Percentiles rank a stretch among this genome's conserved stretches.
Evolutionary conservation across 2,797 vertebrate species (phyloP).

Genomic region (Bovichtus variegatus): DNA sequence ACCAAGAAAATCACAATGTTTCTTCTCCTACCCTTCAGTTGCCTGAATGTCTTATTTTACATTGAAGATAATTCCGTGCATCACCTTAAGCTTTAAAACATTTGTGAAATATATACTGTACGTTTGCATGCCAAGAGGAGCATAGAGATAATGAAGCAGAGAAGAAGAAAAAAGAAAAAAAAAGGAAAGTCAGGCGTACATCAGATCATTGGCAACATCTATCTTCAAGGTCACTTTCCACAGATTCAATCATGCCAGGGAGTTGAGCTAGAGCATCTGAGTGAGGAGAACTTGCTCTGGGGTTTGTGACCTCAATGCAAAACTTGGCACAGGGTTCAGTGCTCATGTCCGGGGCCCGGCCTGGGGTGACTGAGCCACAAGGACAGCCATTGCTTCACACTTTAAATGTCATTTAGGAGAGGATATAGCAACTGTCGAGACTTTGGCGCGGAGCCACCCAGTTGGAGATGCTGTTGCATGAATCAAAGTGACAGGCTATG

Average conservation of each 20-base stretch:
- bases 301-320: slow-evolving; percentile 67
- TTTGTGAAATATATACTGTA: not conserved
- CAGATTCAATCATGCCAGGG: slow-evolving; percentile 46
- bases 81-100: not conserved
- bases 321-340: slow-evolving; percentile 68
- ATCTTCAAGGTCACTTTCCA: slow-evolving; percentile 70
- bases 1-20: not conserved
- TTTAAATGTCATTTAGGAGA: slow-evolving; percentile 81
- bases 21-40: not conserved
- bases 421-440: slow-evolving; percentile 76
- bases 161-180: not conserved
- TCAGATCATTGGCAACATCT: slow-evolving; percentile 48
- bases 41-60: not conserved
- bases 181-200: slow-evolving; percentile 4
- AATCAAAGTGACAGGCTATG: slow-evolving; percentile 83
- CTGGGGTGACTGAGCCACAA: slow-evolving; percentile 77
- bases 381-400: slow-evolving; percentile 82
- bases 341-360: slow-evolving; percentile 55
- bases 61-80: not conserved
- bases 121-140: not conserved
- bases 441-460: slow-evolving; percentile 73
- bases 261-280: slow-evolving; percentile 56
- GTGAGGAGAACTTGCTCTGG: slow-evolving; percentile 54
- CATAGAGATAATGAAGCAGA: not conserved
- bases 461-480: slow-evolving; percentile 67